Base-by-base conservation (phyloP, 2,113 vertebrate genomes). In the Lophotis ruficrista region DNA sequence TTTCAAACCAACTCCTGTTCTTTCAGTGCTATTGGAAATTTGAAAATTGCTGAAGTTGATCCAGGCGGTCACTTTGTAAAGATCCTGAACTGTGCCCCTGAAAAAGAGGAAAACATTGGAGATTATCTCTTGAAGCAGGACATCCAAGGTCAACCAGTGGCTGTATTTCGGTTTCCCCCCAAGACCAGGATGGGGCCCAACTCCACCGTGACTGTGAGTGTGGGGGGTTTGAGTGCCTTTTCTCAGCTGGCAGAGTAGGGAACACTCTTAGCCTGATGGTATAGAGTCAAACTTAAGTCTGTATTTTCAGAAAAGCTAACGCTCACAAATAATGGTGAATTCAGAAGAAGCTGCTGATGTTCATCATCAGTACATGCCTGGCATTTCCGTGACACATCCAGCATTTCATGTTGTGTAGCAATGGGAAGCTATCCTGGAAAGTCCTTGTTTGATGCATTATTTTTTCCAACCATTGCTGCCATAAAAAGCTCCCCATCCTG, bases 101-200 rank as follows among this genome's bases (percentile, higher is more conserved):
- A 97, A 76, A 95, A 93, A 96, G 97, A 98, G 80, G 64, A 97
- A 50, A 82, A 57, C 10, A 96, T 91, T 81, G 98, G 98, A 38
- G 76, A 87, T 54, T 83, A 91, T 41, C 76, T 90, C 22, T 96
- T 98, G 38, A 98, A 97, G 57, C 97, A 98, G 91, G 96, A 98
- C 1, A 12, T 97, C 47, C 50, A 73, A 21, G 95, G 96, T n/a
- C 95, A 92, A 9, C 35, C 83, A 30, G 25, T 94, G 41, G 85
- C 92, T 57, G 20, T 71, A 16, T 98, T 97, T 79, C 64, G 3
- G 4, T 98, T 98, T 73, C 83, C 80, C 31, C 84, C 94, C 0
- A 79, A 79, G 38, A 88, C 87, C 50, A 70, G 83, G 51, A 86
- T 98, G 84, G 92, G 77, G 33, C 88, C 97, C 8, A 86, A 21